These are phyloP conservation scores for Syngnathus acus DNA, from an alignment of 2,797 vertebrate genomes.

Conservation along the genomic window DNA sequence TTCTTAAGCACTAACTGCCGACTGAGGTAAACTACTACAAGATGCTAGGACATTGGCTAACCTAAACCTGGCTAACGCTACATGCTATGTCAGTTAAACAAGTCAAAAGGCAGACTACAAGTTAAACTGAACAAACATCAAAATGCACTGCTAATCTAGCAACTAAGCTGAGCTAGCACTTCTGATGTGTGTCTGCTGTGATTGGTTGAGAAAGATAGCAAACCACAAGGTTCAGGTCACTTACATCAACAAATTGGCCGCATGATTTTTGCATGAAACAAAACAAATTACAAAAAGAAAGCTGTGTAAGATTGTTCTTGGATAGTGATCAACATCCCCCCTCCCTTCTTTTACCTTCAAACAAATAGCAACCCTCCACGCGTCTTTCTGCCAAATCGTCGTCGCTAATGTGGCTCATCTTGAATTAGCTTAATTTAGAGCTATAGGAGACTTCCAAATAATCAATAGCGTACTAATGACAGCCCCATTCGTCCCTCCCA, in stretches of 20 bases:
- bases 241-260: conserved; percentile 99
- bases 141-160: conserved; percentile 49
- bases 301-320: conserved; percentile 89
- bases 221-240: conserved; percentile 98
- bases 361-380: not conserved
- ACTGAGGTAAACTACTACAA: conserved; percentile 40
- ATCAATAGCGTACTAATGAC: not conserved
- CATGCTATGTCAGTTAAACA: conserved; percentile 43
- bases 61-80: conserved; percentile 36
- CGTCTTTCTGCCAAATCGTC: not conserved
- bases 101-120: conserved; percentile 43
- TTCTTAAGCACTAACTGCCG: conserved; percentile 36
- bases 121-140: conserved; percentile 54
- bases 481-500: conserved; percentile 32
- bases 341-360: conserved; percentile 11
- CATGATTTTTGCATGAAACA: conserved; percentile 99
- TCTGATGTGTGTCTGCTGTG: conserved; percentile 57
- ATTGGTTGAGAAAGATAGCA: conserved; percentile 87
- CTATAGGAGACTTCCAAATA: not conserved
- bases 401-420: conserved; percentile 32
- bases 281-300: conserved; percentile 98
- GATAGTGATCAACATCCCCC: conserved; percentile 73
- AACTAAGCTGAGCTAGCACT: conserved; percentile 26
- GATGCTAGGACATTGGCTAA: conserved; percentile 38
- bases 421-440: conserved; percentile 38